Base-by-base conservation (phyloP, 2,113 vertebrate species). In the Psophia crepitans region DNA sequence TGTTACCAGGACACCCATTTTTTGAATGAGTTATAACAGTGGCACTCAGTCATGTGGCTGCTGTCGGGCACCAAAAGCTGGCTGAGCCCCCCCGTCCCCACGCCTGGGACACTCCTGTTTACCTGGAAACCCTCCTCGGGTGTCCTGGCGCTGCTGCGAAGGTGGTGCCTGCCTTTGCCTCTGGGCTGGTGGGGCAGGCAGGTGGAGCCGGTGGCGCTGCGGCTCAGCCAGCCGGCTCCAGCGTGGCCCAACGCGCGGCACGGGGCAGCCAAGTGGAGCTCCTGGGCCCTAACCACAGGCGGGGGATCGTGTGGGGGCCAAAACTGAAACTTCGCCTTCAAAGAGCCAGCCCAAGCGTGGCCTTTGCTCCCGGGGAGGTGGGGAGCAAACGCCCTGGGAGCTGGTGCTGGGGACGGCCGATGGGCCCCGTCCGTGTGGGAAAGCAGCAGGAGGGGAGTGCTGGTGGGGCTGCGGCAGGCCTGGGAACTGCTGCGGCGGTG, bases 21-120 rank as follows among this genome's bases (percentile, higher is more conserved):
- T 41, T 23, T 30, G 39, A 33, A 28, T 14, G 53, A 39, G 17
- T 48, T 48, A 12, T 28, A 24, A 26, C 6, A 22, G 51, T 16
- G 15, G 4, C 6, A n/a, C 26, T 57, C 58, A 16, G 65, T 30
- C 1, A 1, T 4, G 17, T 0, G 2, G 64, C 37, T 53, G 48
- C 46, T 4, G 0, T 30, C 1, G 2, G 83, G 69, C 30, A 28
- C 54, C 12, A 10, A 23, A 46, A 46, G 24, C 58, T 39, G 44
- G 4, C 64, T 26, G 64, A 77, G 43, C 19, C 53, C 15, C 53
- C 15, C 26, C 2, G 4, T 8, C 33, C 30, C 51, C 0, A 0
- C 2, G 37, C 70, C 27, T 11, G 22, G 68, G 53, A n/a, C 14
- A 0, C 41, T 68, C 26, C 44, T 53, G 8, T 66, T 24, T 41